Percentiles rank a stretch among this genome's conserved stretches.
Conservation (phyloP, 1,140 invertebrate genomes). For the Microplitis mediator region DNA sequence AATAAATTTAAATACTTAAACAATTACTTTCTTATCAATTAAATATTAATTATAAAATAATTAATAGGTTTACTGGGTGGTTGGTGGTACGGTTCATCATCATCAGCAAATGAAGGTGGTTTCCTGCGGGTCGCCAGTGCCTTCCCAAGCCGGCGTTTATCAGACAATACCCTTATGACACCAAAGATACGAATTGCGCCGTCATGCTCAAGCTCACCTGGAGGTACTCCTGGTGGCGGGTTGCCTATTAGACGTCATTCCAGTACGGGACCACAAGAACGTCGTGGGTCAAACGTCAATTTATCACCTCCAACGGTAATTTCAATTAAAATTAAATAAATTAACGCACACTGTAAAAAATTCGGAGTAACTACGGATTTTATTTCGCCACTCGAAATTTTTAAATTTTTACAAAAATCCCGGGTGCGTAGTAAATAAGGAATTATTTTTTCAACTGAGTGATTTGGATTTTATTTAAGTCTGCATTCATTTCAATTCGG, state of each 20-base stretch:
- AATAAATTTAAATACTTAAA: slow-evolving; percentile 5
- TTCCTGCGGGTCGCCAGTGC: slow-evolving; percentile 82
- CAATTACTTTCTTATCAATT: neutral
- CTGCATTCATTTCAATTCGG: too few relatives aligned
- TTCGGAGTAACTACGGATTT: too few relatives aligned
- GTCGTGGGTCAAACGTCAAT: slow-evolving; percentile 82
- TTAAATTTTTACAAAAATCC: too few relatives aligned
- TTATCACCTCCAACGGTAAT: slow-evolving; percentile 85
- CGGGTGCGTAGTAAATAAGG: too few relatives aligned
- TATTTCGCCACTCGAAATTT: too few relatives aligned
- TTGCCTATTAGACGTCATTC: slow-evolving; percentile 85
- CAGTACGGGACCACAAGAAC: slow-evolving; percentile 85
- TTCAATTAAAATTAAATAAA: neutral
- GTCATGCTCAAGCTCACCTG: slow-evolving; percentile 84
- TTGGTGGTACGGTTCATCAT: slow-evolving; percentile 75
- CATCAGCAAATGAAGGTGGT: slow-evolving; percentile 83
- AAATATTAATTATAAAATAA: neutral
- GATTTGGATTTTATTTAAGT: too few relatives aligned
- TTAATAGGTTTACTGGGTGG: slow-evolving; percentile 69
- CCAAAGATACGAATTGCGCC: slow-evolving; percentile 85
- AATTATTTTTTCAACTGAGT: too few relatives aligned
- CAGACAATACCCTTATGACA: slow-evolving; percentile 90
- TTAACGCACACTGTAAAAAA: too few relatives aligned
- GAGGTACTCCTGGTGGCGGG: slow-evolving; percentile 79
- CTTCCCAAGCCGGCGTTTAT: slow-evolving; percentile 82